Percentiles rank a stretch among this genome's conserved stretches.
These are phyloP conservation scores for Oophaga pumilio DNA, from an alignment of 2,113 vertebrate genomes.

Conservation along the genomic window DNA sequence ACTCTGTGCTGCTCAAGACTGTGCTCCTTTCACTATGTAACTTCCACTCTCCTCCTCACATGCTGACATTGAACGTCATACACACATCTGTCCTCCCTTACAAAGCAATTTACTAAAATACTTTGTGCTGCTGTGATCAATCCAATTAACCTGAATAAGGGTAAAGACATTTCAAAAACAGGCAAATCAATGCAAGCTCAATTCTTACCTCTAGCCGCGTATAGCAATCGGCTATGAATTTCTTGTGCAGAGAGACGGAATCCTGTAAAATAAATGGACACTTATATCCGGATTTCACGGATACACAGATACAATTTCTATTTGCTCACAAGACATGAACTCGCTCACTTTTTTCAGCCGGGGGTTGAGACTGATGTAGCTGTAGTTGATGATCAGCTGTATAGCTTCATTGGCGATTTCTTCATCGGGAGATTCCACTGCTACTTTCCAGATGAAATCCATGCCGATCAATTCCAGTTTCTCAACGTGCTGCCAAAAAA, in stretches of 20 bases:
- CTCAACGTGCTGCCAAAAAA: slow-evolving; percentile 86
- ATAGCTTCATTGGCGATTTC: slow-evolving; percentile 99
- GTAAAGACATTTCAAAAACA: no score
- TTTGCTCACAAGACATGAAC: neutral
- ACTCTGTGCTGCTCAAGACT: neutral
- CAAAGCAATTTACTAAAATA: neutral
- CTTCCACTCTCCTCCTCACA: neutral
- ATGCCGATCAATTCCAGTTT: slow-evolving; percentile 95
- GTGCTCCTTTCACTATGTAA: neutral
- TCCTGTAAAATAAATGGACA: slow-evolving; percentile 74
- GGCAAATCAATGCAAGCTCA: neutral
- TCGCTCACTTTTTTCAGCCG: slow-evolving; percentile 91
- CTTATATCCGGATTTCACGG: neutral
- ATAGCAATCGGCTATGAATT: slow-evolving; percentile 98
- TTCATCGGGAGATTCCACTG: slow-evolving; percentile 98
- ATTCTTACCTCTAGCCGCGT: slow-evolving; percentile 89
- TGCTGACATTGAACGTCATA: neutral
- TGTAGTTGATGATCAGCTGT: slow-evolving; percentile 96
- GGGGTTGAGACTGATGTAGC: slow-evolving; percentile 97
- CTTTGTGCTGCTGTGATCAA: neutral
- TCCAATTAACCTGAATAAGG: neutral
- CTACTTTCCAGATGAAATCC: slow-evolving; percentile 99
- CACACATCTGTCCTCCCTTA: neutral
- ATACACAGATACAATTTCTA: neutral
- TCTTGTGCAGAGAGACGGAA: slow-evolving; percentile 97